A percentile compares a stretch with the other conserved stretches of the same genome.
These are phyloP conservation scores for Cossypha niveicapilla DNA, from an alignment of 2,797 vertebrate genomes.

Conservation along the genomic window DNA sequence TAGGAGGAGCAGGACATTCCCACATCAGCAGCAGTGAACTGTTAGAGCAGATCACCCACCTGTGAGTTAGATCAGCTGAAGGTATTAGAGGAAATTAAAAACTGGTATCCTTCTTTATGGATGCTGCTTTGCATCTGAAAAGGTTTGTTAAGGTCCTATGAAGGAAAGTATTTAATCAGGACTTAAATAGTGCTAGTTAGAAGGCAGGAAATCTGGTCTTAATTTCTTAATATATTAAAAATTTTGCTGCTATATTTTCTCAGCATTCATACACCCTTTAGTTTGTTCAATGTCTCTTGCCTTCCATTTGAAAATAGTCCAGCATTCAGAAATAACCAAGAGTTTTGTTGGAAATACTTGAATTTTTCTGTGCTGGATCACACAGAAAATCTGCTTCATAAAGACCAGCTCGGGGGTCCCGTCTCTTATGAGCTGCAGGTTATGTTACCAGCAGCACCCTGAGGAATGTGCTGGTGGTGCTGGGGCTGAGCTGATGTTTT, in stretches of 20 bases:
- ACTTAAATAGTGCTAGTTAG: background rate
- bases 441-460: fast-evolving
- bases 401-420: background rate
- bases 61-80: background rate
- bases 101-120: fast-evolving
- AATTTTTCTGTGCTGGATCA: background rate
- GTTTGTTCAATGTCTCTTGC: background rate
- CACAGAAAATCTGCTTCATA: background rate
- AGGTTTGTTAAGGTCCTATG: background rate
- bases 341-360: background rate
- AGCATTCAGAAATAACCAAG: background rate
- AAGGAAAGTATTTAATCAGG: background rate
- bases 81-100: background rate
- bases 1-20: background rate
- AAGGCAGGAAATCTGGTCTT: background rate
- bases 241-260: background rate
- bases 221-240: background rate
- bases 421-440: fast-evolving
- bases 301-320: background rate
- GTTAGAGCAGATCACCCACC: background rate
- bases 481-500: background rate
- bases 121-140: background rate
- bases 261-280: background rate
- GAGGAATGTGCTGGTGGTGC: too few relatives aligned
- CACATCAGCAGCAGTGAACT: fast-evolving